Conservation (phyloP, 2,888 invertebrate species). For the Hemistola chrysoprasaria region DNA sequence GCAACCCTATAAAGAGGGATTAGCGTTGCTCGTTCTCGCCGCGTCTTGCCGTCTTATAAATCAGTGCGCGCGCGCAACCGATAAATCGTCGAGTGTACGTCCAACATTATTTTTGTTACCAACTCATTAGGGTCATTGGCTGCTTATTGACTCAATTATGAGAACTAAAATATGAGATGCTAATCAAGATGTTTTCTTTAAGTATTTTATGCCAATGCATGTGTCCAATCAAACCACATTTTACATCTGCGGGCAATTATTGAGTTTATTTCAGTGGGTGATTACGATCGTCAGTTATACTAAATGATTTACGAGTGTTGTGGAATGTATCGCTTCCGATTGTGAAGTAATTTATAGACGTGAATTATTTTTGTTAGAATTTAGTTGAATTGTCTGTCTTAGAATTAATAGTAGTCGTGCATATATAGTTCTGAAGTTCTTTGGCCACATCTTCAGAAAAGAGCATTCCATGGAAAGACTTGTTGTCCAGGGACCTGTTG, state of each 20-base stretch:
- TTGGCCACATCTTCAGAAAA: too few relatives aligned
- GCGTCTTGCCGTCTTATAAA: conserved; percentile 65
- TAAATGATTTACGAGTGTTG: neutral
- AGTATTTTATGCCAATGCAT: conserved; percentile 49
- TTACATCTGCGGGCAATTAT: conserved; percentile 26
- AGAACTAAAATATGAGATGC: conserved; percentile 61
- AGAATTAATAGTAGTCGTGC: too few relatives aligned
- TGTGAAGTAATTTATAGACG: too few relatives aligned
- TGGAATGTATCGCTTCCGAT: too few relatives aligned
- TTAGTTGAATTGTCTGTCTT: too few relatives aligned
- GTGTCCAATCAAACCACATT: conserved; percentile 54
- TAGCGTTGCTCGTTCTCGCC: conserved; percentile 57
- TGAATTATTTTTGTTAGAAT: too few relatives aligned
- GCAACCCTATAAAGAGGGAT: conserved; percentile 68
- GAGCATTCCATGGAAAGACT: too few relatives aligned
- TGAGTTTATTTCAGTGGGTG: conserved; percentile 15
- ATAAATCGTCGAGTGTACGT: conserved; percentile 77
- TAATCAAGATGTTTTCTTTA: conserved; percentile 54
- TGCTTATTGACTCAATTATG: conserved; percentile 76
- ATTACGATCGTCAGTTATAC: conserved; percentile 14
- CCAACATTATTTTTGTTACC: conserved; percentile 78
- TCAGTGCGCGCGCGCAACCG: conserved; percentile 73
- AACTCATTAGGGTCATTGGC: conserved; percentile 81
- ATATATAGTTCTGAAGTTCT: too few relatives aligned
- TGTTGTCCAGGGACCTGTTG: too few relatives aligned